A percentile compares a stretch with the other conserved stretches of the same genome.
Evolutionary conservation across 2,113 vertebrate genomes (phyloP).

Genomic region (Butorides virescens): DNA sequence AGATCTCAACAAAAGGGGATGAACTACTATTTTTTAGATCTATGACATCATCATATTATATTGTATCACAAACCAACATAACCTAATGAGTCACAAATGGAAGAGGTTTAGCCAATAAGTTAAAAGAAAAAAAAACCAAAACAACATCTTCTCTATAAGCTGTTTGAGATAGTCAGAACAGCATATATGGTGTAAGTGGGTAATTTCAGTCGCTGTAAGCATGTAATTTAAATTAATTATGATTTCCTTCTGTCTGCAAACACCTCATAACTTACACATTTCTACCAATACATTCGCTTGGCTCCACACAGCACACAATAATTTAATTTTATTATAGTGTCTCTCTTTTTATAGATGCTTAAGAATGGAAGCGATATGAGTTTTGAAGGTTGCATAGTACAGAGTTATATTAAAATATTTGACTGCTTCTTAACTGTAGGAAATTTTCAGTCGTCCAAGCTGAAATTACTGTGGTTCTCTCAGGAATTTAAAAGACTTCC

Average conservation of each 20-base stretch:
- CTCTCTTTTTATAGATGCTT: constrained; percentile 31
- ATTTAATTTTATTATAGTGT: constrained; percentile 52
- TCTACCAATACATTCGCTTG: background rate
- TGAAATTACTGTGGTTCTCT: background rate
- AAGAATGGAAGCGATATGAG: constrained; percentile 9
- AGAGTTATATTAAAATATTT: constrained; percentile 51
- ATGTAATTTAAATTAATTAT: constrained; percentile 27
- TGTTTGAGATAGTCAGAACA: background rate
- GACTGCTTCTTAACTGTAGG: constrained; percentile 30
- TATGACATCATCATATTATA: background rate
- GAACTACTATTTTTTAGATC: background rate
- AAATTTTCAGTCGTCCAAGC: constrained; percentile 38
- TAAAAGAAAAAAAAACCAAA: background rate
- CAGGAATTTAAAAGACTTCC: background rate
- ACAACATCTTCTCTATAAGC: background rate
- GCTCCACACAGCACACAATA: background rate
- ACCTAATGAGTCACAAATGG: background rate
- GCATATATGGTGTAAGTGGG: background rate
- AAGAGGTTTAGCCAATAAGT: background rate
- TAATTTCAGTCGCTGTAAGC: background rate
- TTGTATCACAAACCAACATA: background rate
- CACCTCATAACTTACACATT: background rate
- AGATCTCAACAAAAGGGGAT: background rate
- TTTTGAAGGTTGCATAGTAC: background rate
- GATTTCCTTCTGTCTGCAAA: constrained; percentile 21